A percentile compares a stretch with the other conserved stretches of the same genome.
Evolutionary conservation across 2,113 vertebrate genomes (phyloP).

Genomic region (Siphamia tubifer): DNA sequence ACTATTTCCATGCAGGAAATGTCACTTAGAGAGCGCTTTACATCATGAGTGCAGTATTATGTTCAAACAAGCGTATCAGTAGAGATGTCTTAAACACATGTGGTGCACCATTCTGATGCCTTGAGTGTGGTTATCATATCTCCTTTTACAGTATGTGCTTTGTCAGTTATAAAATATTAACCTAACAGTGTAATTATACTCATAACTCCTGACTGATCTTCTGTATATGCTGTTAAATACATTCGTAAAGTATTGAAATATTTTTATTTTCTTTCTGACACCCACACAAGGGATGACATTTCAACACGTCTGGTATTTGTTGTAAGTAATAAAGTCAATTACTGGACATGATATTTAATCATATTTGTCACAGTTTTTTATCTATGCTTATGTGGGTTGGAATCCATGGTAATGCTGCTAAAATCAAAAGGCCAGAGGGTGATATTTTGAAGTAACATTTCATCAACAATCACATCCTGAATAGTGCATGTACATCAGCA

Average conservation of each 20-base stretch:
- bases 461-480: slow-evolving; percentile 51
- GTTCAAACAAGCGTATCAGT: slow-evolving; percentile 54
- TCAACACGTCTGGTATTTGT: not conserved
- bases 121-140: not conserved
- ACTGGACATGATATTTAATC: slow-evolving; percentile 36
- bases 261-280: not conserved
- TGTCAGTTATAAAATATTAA: slow-evolving; percentile 43
- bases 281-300: not conserved
- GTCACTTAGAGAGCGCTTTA: slow-evolving; percentile 67
- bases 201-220: not conserved
- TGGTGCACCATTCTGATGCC: slow-evolving; percentile 2
- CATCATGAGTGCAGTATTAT: slow-evolving; percentile 55
- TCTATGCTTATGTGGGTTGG: slow-evolving; percentile 22
- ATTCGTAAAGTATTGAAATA: not conserved
- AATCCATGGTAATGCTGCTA: slow-evolving; percentile 16
- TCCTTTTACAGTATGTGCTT: slow-evolving; percentile 19
- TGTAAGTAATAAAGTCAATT: slow-evolving; percentile 1
- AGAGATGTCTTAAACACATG: slow-evolving; percentile 58
- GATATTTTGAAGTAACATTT: slow-evolving; percentile 50
- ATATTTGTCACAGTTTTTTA: slow-evolving; percentile 32
- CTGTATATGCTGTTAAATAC: not conserved
- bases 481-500: slow-evolving; percentile 42
- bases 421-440: slow-evolving; percentile 36
- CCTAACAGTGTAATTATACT: slow-evolving; percentile 18
- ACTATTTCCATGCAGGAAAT: slow-evolving; percentile 73